These are phyloP conservation scores for Nyctalus aviator DNA, from an alignment of 2,797 vertebrate species.

Conservation along the genomic window DNA sequence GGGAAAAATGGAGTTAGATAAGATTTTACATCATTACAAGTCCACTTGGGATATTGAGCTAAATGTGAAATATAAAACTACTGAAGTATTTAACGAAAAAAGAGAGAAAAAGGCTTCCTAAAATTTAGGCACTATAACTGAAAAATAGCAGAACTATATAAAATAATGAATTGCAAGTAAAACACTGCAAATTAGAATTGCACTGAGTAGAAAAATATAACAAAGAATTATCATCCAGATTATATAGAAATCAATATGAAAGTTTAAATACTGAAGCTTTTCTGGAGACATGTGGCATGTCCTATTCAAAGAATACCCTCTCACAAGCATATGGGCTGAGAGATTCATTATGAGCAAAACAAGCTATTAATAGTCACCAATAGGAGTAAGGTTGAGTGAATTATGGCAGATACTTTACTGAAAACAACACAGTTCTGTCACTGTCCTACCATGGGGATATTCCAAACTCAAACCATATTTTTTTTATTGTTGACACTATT, in stretches of 20 bases:
- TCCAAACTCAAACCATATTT: slow-evolving; percentile 11
- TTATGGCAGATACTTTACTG: background rate
- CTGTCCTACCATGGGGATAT: background rate
- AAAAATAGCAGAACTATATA: slow-evolving; percentile 28
- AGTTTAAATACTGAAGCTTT: background rate
- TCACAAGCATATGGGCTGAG: background rate
- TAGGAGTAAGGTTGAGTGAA: background rate
- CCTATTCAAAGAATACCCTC: background rate
- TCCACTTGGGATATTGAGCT: background rate
- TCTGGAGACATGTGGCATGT: background rate
- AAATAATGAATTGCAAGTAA: slow-evolving; percentile 42
- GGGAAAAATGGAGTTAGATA: background rate
- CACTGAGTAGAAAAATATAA: background rate
- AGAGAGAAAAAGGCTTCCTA: background rate
- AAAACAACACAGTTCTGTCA: background rate
- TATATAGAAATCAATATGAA: background rate
- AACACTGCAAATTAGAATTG: background rate
- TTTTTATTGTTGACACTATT: background rate
- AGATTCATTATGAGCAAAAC: slow-evolving; percentile 20
- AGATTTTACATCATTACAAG: slow-evolving; percentile 13
- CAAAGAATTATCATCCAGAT: background rate
- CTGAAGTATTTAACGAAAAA: slow-evolving; percentile 8
- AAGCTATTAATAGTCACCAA: slow-evolving; percentile 11
- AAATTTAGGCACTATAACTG: slow-evolving; percentile 8
- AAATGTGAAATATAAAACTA: slow-evolving; percentile 54